These are phyloP conservation scores for Graphium colonna DNA, from an alignment of 2,888 invertebrate genomes.

Conservation along the genomic window DNA sequence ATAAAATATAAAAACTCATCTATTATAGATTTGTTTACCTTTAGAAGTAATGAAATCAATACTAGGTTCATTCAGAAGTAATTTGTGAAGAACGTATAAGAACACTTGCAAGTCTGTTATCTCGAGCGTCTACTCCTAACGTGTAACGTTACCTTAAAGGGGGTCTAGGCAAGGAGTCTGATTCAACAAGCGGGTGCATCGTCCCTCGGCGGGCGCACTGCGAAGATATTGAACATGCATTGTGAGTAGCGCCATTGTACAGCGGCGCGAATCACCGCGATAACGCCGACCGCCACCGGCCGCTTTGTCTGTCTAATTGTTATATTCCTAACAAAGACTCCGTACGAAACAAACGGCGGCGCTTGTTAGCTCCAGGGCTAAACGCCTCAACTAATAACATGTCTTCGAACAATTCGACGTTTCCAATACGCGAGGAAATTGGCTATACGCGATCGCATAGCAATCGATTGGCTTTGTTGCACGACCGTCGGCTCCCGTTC, in stretches of 20 bases:
- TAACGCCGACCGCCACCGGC: conserved; percentile 53
- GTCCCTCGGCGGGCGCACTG: conserved; percentile 59
- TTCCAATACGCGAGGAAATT: conserved; percentile 74
- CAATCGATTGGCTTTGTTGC: conserved; percentile 50
- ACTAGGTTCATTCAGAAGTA: neutral
- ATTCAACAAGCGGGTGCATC: conserved; percentile 66
- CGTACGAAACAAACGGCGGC: conserved; percentile 65
- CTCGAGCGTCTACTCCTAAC: conserved; percentile 22
- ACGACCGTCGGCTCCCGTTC: conserved; percentile 23
- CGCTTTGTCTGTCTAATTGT: conserved; percentile 71
- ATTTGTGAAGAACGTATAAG: neutral
- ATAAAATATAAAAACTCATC: too few relatives aligned
- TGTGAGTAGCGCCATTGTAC: conserved; percentile 59
- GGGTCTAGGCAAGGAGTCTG: conserved; percentile 48
- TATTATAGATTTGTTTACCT: too few relatives aligned
- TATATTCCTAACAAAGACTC: conserved; percentile 69
- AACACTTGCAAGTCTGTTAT: neutral
- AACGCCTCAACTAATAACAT: conserved; percentile 71
- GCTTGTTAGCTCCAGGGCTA: conserved; percentile 65
- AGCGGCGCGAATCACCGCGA: conserved; percentile 52
- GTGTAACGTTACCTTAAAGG: conserved; percentile 39
- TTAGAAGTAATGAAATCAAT: too few relatives aligned
- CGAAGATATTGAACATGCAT: conserved; percentile 75
- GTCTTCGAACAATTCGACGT: conserved; percentile 70
- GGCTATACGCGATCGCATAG: conserved; percentile 55